Base-by-base conservation (phyloP, 35 echinoderm and acorn worm genomes). In the Diadema setosum region DNA sequence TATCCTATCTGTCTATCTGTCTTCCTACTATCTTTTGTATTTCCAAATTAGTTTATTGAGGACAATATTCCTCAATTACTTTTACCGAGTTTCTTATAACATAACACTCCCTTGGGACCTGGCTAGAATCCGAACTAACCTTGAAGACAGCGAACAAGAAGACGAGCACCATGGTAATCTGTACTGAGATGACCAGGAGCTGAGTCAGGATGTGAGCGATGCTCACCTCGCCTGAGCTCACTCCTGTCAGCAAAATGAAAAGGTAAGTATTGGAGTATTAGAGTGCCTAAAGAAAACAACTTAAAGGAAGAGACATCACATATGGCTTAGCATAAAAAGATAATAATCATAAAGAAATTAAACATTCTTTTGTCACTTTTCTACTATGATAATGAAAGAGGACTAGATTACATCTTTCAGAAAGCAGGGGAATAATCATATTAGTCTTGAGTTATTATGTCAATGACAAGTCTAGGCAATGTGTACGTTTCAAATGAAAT, bases 121-220 rank as follows among this genome's bases (percentile, higher is more conserved):
- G n/a, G n/a, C n/a, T n/a, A n/a, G n/a, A n/a, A n/a, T n/a, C n/a
- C n/a, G n/a, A n/a, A n/a, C 92, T 92, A 44, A 99, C 96, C 40
- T 94, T 60, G 45, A 99, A 99, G 1, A 99, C 91, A 29, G 45
- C 73, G 40, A 94, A 82, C 20, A 92, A 90, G 74, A 99, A 99
- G 57, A 99, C 41, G 20, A 99, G 70, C 23, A 94, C 93, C 1
- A 94, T 58, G 14, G 87, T 45, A 8, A 89, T 99, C 52, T 99
- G 96, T 3, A 99, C 78, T n/a, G 90, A 50, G 61, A 94, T 99
- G 58, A 94, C 87, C 5, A 92, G 36, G 81, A 86, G 86, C 70
- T 94, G 92, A 25, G 90, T 91, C 3, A 74, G 59, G 3, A 99
- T 86, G 76, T 99, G 96, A 37, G 89, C 85, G 23, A 99, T 17